Conservation (phyloP, 2,888 invertebrate genomes). For the Plagodis dolabraria region DNA sequence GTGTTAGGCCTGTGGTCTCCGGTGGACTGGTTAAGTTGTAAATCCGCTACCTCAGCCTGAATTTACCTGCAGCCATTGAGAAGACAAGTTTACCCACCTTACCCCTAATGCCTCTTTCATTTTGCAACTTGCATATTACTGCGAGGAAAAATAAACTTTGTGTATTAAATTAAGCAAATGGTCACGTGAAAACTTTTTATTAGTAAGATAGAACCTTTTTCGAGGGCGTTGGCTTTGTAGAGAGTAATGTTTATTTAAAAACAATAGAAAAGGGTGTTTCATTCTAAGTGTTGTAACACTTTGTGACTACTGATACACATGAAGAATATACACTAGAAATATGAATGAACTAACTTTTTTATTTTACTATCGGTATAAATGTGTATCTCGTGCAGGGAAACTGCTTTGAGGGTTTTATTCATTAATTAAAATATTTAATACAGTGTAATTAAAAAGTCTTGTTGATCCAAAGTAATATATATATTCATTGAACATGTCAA, state of each 20-base stretch:
- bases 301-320: too few relatives aligned
- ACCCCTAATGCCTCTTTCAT: conserved; percentile 35
- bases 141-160: conserved; percentile 22
- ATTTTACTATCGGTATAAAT: too few relatives aligned
- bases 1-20: conserved; percentile 38
- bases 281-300: too few relatives aligned
- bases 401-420: not conserved
- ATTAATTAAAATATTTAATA: not conserved
- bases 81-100: conserved; percentile 40
- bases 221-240: too few relatives aligned
- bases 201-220: conserved; percentile 5
- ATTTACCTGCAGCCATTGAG: conserved; percentile 40
- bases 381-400: too few relatives aligned
- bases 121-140: conserved; percentile 34
- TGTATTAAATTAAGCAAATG: conserved; percentile 9
- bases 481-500: too few relatives aligned
- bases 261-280: too few relatives aligned
- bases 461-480: too few relatives aligned
- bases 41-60: conserved; percentile 44
- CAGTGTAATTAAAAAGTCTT: too few relatives aligned
- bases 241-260: too few relatives aligned
- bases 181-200: not conserved
- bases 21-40: conserved; percentile 45
- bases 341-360: not conserved
- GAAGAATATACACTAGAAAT: too few relatives aligned